Conservation (phyloP, 2,888 invertebrate genomes). For the Mimas tiliae region DNA sequence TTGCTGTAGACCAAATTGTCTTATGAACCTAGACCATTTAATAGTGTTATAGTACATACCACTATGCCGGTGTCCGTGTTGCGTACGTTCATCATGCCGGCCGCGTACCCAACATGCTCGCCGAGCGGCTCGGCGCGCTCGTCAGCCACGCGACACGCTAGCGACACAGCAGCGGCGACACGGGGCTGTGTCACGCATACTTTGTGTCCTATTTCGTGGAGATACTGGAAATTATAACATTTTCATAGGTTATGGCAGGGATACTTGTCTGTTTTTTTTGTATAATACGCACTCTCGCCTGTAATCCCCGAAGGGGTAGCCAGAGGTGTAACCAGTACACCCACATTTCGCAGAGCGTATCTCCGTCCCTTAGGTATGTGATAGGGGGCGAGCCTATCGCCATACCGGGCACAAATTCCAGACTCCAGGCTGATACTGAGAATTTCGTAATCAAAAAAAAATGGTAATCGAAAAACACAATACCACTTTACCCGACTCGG, state of each 20-base stretch:
- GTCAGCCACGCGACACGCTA: constrained; percentile 95
- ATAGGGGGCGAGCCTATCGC: too few species aligned
- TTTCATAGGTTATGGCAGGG: too few species aligned
- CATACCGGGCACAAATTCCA: not conserved
- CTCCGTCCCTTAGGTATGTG: too few species aligned
- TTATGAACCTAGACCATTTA: too few species aligned
- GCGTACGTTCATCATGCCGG: constrained; percentile 90
- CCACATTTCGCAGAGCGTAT: too few species aligned
- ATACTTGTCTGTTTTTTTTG: too few species aligned
- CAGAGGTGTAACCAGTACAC: too few species aligned
- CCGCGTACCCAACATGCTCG: constrained; percentile 92
- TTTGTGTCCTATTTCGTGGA: constrained; percentile 91
- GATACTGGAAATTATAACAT: constrained; percentile 86
- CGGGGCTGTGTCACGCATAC: constrained; percentile 97
- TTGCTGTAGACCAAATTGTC: too few species aligned
- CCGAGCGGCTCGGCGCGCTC: constrained; percentile 93
- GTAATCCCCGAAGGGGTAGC: too few species aligned
- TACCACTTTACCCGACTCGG: not conserved
- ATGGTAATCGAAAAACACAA: not conserved
- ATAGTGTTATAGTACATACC: constrained; percentile 66
- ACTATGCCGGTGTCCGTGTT: constrained; percentile 88
- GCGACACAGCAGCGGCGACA: constrained; percentile 93
- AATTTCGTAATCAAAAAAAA: not conserved
- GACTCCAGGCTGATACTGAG: not conserved
- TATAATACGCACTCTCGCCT: too few species aligned